Base-by-base conservation (phyloP, 1,140 invertebrate species). In the Lasaia peninsularis region DNA sequence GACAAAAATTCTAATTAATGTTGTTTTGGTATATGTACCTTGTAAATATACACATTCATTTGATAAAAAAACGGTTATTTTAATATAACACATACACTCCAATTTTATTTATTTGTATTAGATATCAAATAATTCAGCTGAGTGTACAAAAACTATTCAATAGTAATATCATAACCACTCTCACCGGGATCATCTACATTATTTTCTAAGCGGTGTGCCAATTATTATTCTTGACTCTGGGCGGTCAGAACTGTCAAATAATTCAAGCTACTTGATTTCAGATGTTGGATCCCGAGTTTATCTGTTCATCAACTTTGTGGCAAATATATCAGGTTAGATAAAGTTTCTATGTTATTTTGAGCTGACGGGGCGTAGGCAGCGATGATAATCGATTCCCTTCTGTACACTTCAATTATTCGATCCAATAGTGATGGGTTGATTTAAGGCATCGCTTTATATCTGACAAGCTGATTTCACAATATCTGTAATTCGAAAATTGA, bases 281-380 rank as follows among this genome's bases (percentile, higher is more conserved):
- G 50, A 35, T 57, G 49, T 55, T 66, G 52, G 11, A 57, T 54
- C 53, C 18, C 31, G 54, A 54, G 21, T 61, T 75, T 83, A 86
- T 84, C 80, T 81, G 76, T 77, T 69, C 76, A 83, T 86, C 80
- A 49, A 62, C 56, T 71, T 78, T 71, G 60, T 65, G 69, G 66
- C 72, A 78, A 80, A 78, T 76, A 83, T 84, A 81, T 86, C 80
- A 80, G 69, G 67, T 86, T 79, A 67, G 75, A 65, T 61, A 64
- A 57, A 71, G 56, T 76, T 71, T 61, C 55, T 66, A 64, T 63
- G 72, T 70, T 69, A 72, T 55, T 77, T 79, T 61, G 73, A 67
- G 67, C 73, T 80, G 81, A 82, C 81, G 84, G 76, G 55, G 75
- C 71, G 79, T 80, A 71, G 74, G 73, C 68, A 83, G 75, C 71